Evolutionary conservation across 2,888 invertebrate species (phyloP).

Genomic region (Polia nebulosa): DNA sequence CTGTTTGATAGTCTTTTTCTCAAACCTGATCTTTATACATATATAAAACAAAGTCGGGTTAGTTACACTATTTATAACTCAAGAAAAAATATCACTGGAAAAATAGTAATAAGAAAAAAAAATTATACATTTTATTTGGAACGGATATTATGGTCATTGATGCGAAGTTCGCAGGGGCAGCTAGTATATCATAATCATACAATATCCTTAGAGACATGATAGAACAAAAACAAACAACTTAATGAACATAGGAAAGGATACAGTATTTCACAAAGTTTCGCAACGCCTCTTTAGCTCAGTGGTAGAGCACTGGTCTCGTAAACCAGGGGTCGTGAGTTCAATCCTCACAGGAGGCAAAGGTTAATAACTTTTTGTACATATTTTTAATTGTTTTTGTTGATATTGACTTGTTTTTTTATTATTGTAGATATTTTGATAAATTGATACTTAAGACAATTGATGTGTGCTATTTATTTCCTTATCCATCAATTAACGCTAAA

Average conservation of each 20-base stretch:
- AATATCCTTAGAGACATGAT: too few species aligned
- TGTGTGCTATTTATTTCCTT: neutral
- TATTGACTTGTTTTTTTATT: constrained; percentile 1
- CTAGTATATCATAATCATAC: too few species aligned
- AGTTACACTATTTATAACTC: too few species aligned
- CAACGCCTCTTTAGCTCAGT: constrained; percentile 95
- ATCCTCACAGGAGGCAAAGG: constrained; percentile 94
- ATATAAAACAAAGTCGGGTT: too few species aligned
- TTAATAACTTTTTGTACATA: constrained; percentile 19
- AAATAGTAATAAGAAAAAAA: too few species aligned
- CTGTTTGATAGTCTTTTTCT: too few species aligned
- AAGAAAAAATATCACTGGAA: too few species aligned
- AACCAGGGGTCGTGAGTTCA: constrained; percentile 96
- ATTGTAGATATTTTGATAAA: neutral
- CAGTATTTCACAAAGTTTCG: constrained; percentile 75
- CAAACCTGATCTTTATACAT: too few species aligned
- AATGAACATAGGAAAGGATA: constrained; percentile 59
- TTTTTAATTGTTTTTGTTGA: constrained; percentile 20
- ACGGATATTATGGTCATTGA: too few species aligned
- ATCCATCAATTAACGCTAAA: neutral
- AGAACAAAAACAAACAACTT: too few species aligned
- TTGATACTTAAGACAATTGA: neutral
- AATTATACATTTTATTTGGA: too few species aligned
- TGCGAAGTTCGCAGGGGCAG: too few species aligned
- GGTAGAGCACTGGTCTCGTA: constrained; percentile 96